Percentiles rank a stretch among this genome's conserved stretches.
Conservation (phyloP, 2,888 invertebrate genomes). For the Sinodicranocentrus sp. region DNA sequence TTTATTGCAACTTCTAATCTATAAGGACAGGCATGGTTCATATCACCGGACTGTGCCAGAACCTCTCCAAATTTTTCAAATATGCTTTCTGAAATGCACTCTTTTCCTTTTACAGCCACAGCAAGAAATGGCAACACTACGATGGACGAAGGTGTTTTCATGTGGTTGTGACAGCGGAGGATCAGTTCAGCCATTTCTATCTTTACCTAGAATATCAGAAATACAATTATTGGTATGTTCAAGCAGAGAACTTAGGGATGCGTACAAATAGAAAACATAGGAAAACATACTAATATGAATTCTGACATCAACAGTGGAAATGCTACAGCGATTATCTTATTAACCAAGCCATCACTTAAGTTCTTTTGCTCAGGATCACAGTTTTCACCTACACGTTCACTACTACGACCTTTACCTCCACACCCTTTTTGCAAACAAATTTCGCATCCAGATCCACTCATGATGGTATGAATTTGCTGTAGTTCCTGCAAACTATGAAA, state of each 20-base stretch:
- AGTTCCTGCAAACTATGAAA: not conserved
- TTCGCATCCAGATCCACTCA: slow-evolving; percentile 8
- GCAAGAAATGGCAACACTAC: slow-evolving; percentile 13
- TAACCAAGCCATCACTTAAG: not conserved
- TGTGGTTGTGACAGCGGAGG: slow-evolving; percentile 15
- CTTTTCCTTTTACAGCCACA: slow-evolving; percentile 33
- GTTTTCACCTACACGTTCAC: not conserved
- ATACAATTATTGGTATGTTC: not conserved
- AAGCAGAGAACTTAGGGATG: not conserved
- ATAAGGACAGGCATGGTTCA: not conserved
- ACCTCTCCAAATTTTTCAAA: slow-evolving; percentile 32
- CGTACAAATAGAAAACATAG: not conserved
- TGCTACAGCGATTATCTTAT: not conserved
- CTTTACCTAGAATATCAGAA: slow-evolving; percentile 9
- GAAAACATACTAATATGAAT: slow-evolving; percentile 14
- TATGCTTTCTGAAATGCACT: slow-evolving; percentile 25
- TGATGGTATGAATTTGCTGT: not conserved
- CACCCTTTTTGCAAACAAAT: not conserved
- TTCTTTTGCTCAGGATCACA: not conserved
- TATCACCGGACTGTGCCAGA: not conserved
- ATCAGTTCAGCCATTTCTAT: slow-evolving; percentile 25
- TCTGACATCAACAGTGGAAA: slow-evolving; percentile 21
- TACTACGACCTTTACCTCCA: not conserved
- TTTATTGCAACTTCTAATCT: not conserved
- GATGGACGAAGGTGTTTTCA: not conserved